Evolutionary conservation across 2,797 vertebrate genomes (phyloP), one percentile per base, ranked within the genome.

Genomic region (Microctenopoma steveboyesi): DNA sequence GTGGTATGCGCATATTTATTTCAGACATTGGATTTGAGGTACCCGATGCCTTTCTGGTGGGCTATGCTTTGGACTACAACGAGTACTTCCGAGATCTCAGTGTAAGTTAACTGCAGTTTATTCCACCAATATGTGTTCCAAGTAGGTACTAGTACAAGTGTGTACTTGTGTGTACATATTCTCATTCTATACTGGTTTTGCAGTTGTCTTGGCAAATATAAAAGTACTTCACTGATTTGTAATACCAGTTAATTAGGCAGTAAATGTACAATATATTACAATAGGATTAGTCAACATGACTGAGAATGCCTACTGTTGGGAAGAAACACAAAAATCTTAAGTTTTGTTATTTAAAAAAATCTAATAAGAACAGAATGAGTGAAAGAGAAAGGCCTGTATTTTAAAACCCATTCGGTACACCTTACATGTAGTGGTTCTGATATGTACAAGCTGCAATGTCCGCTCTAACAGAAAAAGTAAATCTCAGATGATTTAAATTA

Each of bases 81-180:
- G 95, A 95, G 77, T 94, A 95, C 90, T 95, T 95, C 90, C 90
- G 95, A 88, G 95, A 95, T 85, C 92, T 95, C 76, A 95, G 93
- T 78, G 95, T 95, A 86, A 94, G 94, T 93, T 48, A 57, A 3
- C 27, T 18, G 18, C 6, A 5, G 7, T 22, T 8, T 27, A 5
- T 14, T 42, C 18, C 16, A 18, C 27, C 30, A 45, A 9, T 27
- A 33, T 11, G 14, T 39, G 3, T n/a, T 27, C 2, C 4, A 18
- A 2, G 37, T 60, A 6, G 1, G 45, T 54, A 30, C 15, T 35
- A 40, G 7, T 50, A 6, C 11, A 4, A 56, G 11, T 57, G 12
- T 40, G 28, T 22, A 50, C 28, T 46, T 5, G 39, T 22, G 22
- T 22, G 2, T 16, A 39, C 47, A 60, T 33, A 10, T 40, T 16